Evolutionary conservation across 2,797 vertebrate species (phyloP).

Genomic region (Lutjanus argentimaculatus): DNA sequence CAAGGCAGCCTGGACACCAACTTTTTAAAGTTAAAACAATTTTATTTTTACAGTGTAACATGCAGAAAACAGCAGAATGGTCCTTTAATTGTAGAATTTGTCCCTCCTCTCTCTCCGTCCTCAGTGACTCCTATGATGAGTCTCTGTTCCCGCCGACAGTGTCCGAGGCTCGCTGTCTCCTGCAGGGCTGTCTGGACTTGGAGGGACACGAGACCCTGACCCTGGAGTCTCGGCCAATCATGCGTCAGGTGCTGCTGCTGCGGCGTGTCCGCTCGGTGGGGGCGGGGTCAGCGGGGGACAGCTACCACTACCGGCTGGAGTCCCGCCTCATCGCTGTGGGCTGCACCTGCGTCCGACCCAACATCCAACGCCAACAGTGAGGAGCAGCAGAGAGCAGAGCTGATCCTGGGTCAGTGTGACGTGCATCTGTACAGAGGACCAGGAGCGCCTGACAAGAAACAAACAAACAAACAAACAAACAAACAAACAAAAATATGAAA

Average conservation of each 20-base stretch:
- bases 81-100: not conserved
- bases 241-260: slow-evolving; percentile 81
- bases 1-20: too few relatives aligned
- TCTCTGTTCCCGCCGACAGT: slow-evolving; percentile 61
- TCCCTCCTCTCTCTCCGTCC: slow-evolving; percentile 14
- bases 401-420: not conserved
- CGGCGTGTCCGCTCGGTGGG: slow-evolving; percentile 54
- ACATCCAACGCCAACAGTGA: slow-evolving; percentile 57
- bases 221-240: slow-evolving; percentile 81
- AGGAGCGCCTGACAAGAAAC: not conserved
- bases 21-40: too few relatives aligned
- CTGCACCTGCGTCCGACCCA: slow-evolving; percentile 85
- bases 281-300: not conserved
- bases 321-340: slow-evolving; percentile 81
- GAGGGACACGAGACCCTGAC: slow-evolving; percentile 67
- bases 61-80: fast-evolving
- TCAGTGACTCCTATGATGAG: slow-evolving; percentile 66
- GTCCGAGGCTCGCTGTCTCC: slow-evolving; percentile 75
- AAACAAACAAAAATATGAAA: not conserved
- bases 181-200: slow-evolving; percentile 75
- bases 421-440: not conserved
- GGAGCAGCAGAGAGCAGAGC: not conserved
- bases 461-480: too few relatives aligned
- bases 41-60: not conserved
- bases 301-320: slow-evolving; percentile 79